Base-by-base conservation (phyloP, 2,797 vertebrate genomes). In the Eremophila alpestris region DNA sequence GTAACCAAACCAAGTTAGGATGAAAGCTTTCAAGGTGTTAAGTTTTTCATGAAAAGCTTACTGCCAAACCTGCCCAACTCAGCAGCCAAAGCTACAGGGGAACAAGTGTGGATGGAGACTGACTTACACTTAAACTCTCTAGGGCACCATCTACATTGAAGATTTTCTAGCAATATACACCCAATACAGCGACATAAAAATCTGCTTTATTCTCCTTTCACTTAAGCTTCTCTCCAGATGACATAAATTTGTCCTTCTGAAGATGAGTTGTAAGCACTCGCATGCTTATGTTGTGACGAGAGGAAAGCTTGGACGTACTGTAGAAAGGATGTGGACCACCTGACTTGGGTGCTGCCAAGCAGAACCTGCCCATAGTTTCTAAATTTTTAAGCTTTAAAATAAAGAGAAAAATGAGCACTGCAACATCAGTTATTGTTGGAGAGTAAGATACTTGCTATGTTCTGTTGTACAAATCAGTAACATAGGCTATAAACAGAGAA, bases 51-150 rank as follows among this genome's bases (percentile, higher is more conserved):
- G 14, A 73, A 52, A 49, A 68, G 7, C 34, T 62, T 68, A 27
- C 34, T 9, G 5, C 26, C 34, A 78, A 63, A 54, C 29, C 32
- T 81, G n/a, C 48, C 23, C 55, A 67, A 38, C 30, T 79, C 56
- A 56, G 32, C 51, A 3, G 1, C 1, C 0, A 2, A 22, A 68
- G 32, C 45, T 41, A n/a, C 10, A 5, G 14, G 14, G 13, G 14
- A 32, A 26, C 30, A 56, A 52, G 24, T 5, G 13, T 62, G 49
- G 54, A 41, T 54, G 23, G 46, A 84, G 58, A 74, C 30, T 46
- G 30, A 41, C 5, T 62, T 62, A 43, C 10, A 32, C 16, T 65
- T 76, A 0, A 1, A 46, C 34, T 78, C 58, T 26, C 49, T 32
- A 76, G 22, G 40, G 40, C n/a, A 45, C 67, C 30, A 87, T 29